phyloP scores from a whole-genome alignment of 2,113 vertebrate species.

The Cynopterus brachyotis region DNA sequence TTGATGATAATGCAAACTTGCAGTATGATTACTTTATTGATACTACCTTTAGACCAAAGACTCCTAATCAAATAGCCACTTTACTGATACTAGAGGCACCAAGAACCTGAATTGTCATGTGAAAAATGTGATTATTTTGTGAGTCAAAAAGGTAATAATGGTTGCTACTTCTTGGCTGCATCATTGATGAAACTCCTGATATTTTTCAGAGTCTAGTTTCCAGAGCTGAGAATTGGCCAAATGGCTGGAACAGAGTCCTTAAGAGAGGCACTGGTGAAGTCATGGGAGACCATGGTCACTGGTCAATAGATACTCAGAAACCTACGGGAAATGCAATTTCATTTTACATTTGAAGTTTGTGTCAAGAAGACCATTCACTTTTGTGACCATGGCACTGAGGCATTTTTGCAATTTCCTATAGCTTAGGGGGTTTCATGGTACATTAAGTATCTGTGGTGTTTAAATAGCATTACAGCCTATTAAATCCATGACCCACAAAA shows the following conservation, averaged over 20 bases:
- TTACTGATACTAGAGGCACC: background rate
- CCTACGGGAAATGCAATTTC: conserved; percentile 41
- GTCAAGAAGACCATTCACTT: conserved; percentile 52
- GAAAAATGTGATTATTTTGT: background rate
- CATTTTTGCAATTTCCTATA: conserved; percentile 60
- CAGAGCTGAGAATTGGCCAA: background rate
- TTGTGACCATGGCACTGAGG: conserved; percentile 36
- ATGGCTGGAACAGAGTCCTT: background rate
- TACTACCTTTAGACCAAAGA: background rate
- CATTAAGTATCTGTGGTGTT: conserved; percentile 58
- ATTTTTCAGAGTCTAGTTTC: background rate
- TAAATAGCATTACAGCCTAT: conserved; percentile 55
- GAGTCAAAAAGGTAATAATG: background rate
- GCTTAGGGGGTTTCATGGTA: conserved; percentile 54
- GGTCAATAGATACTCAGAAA: background rate
- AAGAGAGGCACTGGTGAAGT: background rate
- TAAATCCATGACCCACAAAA: conserved; percentile 57
- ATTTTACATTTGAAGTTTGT: conserved; percentile 58
- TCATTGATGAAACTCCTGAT: background rate
- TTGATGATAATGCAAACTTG: background rate
- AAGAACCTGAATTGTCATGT: background rate
- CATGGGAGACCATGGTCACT: background rate
- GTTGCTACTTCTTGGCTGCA: background rate
- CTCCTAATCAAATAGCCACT: background rate
- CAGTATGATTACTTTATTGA: background rate